Conservation (phyloP, 2,888 invertebrate genomes). For the Meandrusa payeni region DNA sequence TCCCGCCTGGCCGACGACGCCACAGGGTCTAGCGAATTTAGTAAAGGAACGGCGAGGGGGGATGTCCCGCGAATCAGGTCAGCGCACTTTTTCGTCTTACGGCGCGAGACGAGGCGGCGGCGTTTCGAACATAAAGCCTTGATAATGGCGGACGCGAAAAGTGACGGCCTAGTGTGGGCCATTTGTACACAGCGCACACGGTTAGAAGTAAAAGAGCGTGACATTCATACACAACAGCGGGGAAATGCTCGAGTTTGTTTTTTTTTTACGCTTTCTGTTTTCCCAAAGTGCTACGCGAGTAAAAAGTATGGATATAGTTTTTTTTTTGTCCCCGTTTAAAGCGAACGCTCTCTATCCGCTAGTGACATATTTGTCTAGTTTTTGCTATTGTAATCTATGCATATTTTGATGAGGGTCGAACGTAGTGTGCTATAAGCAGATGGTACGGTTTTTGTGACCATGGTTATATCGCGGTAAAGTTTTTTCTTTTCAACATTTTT, state of each 20-base stretch:
- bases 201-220: constrained; percentile 23
- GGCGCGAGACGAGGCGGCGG: constrained; percentile 51
- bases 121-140: constrained; percentile 25
- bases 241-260: constrained; percentile 19
- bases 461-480: too few relatives aligned
- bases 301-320: constrained; percentile 12
- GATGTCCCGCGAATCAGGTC: constrained; percentile 43
- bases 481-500: too few relatives aligned
- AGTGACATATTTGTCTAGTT: constrained; percentile 21
- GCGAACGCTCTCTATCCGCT: constrained; percentile 18
- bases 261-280: constrained; percentile 22
- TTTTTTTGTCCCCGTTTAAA: constrained; percentile 18
- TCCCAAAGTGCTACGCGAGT: constrained; percentile 15
- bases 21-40: constrained; percentile 46
- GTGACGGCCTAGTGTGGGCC: constrained; percentile 16
- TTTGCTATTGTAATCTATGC: constrained; percentile 24
- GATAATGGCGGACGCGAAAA: constrained; percentile 15
- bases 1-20: constrained; percentile 36
- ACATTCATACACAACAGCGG: constrained; percentile 21
- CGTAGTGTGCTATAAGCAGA: constrained; percentile 4
- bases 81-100: constrained; percentile 52
- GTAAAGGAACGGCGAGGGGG: constrained; percentile 30
- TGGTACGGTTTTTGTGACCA: constrained; percentile 3
- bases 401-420: constrained; percentile 22
- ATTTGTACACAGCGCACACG: constrained; percentile 19